A percentile compares a stretch with the other conserved stretches of the same genome.
phyloP scores from a whole-genome alignment of 2,113 vertebrate genomes.

The human region DNA sequence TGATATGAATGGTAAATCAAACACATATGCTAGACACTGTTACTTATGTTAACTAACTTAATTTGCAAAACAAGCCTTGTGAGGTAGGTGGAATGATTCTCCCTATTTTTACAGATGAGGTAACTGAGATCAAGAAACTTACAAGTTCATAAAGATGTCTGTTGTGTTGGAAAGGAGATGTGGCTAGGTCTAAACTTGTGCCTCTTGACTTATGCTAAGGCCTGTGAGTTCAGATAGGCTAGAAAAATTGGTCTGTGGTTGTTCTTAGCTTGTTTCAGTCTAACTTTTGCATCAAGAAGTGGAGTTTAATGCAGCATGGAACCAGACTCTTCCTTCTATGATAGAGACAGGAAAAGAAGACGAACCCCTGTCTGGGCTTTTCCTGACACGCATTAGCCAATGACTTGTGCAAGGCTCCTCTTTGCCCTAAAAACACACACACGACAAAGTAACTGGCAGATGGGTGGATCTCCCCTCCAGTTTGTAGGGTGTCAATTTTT shows the following conservation, averaged over 20 bases:
- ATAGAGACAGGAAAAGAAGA: neutral
- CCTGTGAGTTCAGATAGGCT: neutral
- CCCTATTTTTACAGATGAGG: neutral
- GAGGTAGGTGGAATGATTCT: neutral
- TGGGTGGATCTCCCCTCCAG: neutral
- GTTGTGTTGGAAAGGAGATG: neutral
- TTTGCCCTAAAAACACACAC: neutral
- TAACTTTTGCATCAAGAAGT: neutral
- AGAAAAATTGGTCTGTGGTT: neutral
- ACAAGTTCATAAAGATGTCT: neutral
- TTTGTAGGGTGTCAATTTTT: neutral
- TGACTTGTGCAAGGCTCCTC: neutral
- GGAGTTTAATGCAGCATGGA: neutral
- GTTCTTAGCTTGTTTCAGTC: neutral
- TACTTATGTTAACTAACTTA: neutral
- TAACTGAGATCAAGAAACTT: neutral
- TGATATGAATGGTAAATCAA: neutral
- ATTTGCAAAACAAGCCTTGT: neutral
- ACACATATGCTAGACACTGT: neutral
- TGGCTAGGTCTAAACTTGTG: neutral
- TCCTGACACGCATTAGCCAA: neutral
- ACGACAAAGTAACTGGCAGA: neutral
- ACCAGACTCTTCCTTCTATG: neutral
- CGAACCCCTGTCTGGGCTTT: neutral
- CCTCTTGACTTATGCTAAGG: neutral